These are phyloP conservation scores for Phycodurus eques DNA, from an alignment of 2,113 vertebrate species.

Conservation along the genomic window DNA sequence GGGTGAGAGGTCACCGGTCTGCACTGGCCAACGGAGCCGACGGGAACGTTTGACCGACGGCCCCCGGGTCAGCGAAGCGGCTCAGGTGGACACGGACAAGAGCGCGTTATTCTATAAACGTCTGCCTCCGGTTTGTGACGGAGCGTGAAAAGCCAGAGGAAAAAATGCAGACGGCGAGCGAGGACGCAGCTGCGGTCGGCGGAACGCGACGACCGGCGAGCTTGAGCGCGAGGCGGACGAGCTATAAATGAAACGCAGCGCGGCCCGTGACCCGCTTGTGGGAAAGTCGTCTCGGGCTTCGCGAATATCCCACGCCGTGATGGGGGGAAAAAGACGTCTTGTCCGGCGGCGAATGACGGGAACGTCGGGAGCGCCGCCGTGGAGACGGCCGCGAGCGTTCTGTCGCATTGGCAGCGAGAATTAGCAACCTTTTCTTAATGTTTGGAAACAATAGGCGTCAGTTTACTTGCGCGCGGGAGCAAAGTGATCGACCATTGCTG, in stretches of 20 bases:
- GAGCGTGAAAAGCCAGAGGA: not conserved
- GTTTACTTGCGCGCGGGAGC: too few relatives aligned
- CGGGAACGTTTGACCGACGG: not conserved
- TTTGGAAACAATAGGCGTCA: too few relatives aligned
- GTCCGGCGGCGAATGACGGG: too few relatives aligned
- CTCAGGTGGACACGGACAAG: not conserved
- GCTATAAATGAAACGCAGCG: not conserved
- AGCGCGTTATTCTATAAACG: not conserved
- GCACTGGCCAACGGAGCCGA: not conserved
- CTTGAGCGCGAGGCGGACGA: not conserved
- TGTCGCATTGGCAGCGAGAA: too few relatives aligned
- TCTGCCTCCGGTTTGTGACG: not conserved
- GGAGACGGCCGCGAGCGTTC: too few relatives aligned
- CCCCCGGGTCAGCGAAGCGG: not conserved
- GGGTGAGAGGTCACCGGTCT: not conserved
- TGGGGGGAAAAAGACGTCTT: not conserved
- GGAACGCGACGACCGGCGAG: not conserved
- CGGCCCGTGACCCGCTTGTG: not conserved
- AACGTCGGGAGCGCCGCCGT: too few relatives aligned
- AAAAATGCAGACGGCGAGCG: not conserved
- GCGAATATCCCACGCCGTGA: not conserved
- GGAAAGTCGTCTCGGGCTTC: not conserved
- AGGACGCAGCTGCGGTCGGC: not conserved
- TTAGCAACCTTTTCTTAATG: too few relatives aligned
- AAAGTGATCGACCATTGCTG: too few relatives aligned